phyloP scores from a whole-genome alignment of 2,113 vertebrate genomes.

The Sclerurus mexicanus region DNA sequence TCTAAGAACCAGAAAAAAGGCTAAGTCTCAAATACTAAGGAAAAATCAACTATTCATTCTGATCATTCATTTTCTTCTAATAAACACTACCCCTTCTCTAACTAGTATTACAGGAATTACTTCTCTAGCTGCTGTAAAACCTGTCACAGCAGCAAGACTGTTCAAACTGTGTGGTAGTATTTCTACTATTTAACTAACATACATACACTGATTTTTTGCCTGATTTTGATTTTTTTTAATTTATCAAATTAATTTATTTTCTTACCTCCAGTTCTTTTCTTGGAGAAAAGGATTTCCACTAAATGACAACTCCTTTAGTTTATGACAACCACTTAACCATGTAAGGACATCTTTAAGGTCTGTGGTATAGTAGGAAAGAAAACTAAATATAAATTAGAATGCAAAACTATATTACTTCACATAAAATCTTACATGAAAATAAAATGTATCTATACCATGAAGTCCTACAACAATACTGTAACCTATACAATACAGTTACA shows the following conservation, averaged over 20 bases:
- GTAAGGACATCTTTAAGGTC: constrained; percentile 75
- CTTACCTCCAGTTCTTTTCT: constrained; percentile 88
- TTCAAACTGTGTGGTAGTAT: background rate
- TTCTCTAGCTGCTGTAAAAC: background rate
- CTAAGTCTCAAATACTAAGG: background rate
- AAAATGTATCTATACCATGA: background rate
- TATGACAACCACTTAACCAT: constrained; percentile 76
- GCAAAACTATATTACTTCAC: background rate
- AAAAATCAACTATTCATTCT: background rate
- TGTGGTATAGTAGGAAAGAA: constrained; percentile 48
- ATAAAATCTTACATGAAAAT: background rate
- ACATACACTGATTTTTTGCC: background rate
- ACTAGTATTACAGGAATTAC: background rate
- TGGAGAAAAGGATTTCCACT: constrained; percentile 87
- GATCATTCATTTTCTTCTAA: background rate
- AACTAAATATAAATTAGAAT: background rate
- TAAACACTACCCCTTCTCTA: background rate
- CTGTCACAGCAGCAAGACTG: background rate
- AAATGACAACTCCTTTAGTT: constrained; percentile 78
- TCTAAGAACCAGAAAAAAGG: background rate
- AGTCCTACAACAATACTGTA: background rate
- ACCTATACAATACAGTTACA: background rate
- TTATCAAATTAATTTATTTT: background rate
- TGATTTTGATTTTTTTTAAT: background rate
- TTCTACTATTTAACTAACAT: background rate